Base-by-base conservation (phyloP, 2,797 vertebrate species). In the Gallinago nigripennis region DNA sequence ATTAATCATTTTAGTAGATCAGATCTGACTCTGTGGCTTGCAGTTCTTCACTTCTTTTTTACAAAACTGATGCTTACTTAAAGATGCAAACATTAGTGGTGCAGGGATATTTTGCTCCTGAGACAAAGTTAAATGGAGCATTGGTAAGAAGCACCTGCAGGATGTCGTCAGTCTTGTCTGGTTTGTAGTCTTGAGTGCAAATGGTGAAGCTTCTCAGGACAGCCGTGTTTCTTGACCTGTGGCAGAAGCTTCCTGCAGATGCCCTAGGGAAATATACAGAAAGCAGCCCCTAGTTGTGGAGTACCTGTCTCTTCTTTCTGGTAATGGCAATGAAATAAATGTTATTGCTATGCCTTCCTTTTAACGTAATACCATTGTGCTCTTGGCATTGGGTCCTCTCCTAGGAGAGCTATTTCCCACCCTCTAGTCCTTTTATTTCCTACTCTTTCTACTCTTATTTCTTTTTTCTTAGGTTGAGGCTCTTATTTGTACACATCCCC, bases 121-220 rank as follows among this genome's bases (percentile, higher is more conserved):
- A 43, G 30, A 12, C 23, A 12, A 45, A 50, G 19, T 73, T 48
- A 69, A 73, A 61, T 58, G 30, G 16, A 60, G 28, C 69, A 21
- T 1, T 78, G 53, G 14, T 64, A 43, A 83, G 86, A 93, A 68
- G 41, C 4, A 5, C 23, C 33, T 75, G 58, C 43, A 65, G 41
- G 69, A 75, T 25, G 9, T 24, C 0, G 0, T 39, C 45, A 54
- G 30, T 66, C n/a, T 54, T 79, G 8, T 35, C 88, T 2, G 0
- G 1, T 65, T 80, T 0, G 3, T 63, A 72, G 46, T 39, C 90
- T 57, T 85, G 57, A 70, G 56, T 33, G n/a, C 0, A 2, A 57
- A 31, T 63, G 13, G 30, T 45, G 46, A 45, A 45, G 23, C 48
- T 88, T 19, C 31, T 86, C 28, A n/a, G 41, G 61, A 41, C 7